These are phyloP conservation scores for Pristionchus fissidentatus DNA, from an alignment of 2,888 invertebrate genomes.

Conservation along the genomic window DNA sequence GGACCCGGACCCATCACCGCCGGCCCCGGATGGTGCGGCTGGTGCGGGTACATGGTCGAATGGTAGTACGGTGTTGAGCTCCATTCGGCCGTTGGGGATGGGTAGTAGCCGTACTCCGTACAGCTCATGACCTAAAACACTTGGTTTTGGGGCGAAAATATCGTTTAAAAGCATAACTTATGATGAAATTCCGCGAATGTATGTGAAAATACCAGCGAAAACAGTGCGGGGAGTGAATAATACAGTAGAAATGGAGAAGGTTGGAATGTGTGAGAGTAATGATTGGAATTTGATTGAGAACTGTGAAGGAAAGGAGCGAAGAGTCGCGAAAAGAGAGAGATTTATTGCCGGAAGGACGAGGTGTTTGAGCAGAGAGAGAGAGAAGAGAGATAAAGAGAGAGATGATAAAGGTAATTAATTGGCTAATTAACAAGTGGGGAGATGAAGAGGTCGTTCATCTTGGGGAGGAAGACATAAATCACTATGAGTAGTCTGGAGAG, in stretches of 20 bases:
- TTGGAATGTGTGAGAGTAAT: background rate
- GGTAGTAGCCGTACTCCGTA: slow-evolving; percentile 21
- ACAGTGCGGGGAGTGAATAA: background rate
- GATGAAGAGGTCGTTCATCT: slow-evolving; percentile 24
- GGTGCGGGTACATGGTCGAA: background rate
- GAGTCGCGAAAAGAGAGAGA: background rate
- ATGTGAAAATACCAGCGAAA: too few species aligned
- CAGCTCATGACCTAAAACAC: background rate
- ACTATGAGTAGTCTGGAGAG: slow-evolving; percentile 41
- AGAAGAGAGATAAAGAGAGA: slow-evolving; percentile 7
- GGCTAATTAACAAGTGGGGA: background rate
- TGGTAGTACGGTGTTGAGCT: background rate
- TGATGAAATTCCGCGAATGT: too few species aligned
- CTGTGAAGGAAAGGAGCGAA: background rate
- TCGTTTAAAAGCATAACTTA: too few species aligned
- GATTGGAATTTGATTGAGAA: background rate
- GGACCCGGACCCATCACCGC: background rate
- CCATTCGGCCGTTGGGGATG: background rate
- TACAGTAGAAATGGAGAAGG: background rate
- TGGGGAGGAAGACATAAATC: background rate
- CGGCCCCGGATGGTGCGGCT: background rate
- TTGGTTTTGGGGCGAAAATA: background rate
- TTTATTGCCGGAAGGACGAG: background rate
- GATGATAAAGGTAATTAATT: slow-evolving; percentile 32
- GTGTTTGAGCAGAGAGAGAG: background rate